Conservation (phyloP, 2,113 vertebrate species). For the Probosciger aterrimus region DNA sequence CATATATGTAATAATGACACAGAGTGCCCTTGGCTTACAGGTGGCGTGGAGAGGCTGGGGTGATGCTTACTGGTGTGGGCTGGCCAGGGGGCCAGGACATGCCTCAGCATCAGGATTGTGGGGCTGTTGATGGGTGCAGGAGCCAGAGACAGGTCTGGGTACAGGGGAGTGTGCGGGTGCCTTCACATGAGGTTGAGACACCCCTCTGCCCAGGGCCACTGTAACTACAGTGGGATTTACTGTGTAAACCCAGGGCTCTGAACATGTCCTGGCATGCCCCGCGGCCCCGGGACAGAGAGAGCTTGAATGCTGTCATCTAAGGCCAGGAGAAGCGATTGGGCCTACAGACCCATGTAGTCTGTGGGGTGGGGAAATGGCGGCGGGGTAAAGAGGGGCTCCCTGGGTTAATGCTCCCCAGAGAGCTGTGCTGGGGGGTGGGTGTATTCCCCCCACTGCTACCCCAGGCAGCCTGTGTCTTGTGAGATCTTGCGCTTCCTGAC, state of each 20-base stretch:
- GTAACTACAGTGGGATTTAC: accelerated
- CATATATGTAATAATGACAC: background rate
- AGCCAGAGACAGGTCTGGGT: background rate
- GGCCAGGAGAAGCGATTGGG: background rate
- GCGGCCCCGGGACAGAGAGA: background rate
- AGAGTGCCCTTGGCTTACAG: background rate
- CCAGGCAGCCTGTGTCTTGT: background rate
- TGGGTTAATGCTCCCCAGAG: too few species aligned
- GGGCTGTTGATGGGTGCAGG: background rate
- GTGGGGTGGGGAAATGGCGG: background rate
- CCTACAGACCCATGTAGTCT: accelerated
- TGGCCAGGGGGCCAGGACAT: accelerated
- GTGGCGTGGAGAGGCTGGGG: background rate
- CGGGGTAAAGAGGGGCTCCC: accelerated
- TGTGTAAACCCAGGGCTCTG: accelerated
- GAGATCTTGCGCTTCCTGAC: background rate
- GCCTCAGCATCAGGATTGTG: accelerated
- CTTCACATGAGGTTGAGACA: background rate
- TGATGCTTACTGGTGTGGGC: accelerated
- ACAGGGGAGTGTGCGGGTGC: background rate
- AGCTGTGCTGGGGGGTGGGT: background rate
- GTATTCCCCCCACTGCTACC: too few species aligned
- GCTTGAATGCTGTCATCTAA: background rate
- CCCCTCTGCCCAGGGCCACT: accelerated
- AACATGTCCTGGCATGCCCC: background rate